Percentiles rank a stretch among this genome's conserved stretches.
These are phyloP conservation scores for Trachelipus rathkii DNA, from an alignment of 1,140 invertebrate genomes.

Conservation along the genomic window DNA sequence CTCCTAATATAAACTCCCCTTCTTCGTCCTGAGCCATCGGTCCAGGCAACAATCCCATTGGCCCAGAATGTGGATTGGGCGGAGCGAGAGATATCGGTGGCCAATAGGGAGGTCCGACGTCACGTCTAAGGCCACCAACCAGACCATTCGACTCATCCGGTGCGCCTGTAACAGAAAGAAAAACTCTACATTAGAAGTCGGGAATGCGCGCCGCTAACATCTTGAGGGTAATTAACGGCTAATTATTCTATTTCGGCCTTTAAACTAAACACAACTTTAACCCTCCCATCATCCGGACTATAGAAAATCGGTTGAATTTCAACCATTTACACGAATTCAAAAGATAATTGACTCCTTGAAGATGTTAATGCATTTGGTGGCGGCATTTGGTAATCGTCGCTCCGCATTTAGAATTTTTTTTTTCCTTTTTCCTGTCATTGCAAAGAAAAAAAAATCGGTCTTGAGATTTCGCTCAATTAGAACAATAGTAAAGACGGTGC, in stretches of 20 bases:
- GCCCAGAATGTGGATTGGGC: conserved; percentile 40
- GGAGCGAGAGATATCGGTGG: conserved; percentile 42
- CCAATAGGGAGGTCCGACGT: conserved; percentile 45
- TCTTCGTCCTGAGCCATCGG: conserved; percentile 81
- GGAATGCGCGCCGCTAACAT: neutral
- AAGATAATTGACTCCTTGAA: conserved; percentile 11
- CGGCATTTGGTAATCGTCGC: neutral
- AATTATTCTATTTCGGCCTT: conserved; percentile 6
- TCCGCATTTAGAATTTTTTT: neutral
- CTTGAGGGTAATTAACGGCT: conserved; percentile 6
- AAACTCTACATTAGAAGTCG: neutral
- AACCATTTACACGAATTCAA: neutral
- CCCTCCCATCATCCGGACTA: neutral
- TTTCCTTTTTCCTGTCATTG: too few relatives aligned
- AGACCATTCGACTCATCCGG: conserved; percentile 43
- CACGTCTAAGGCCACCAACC: conserved; percentile 46
- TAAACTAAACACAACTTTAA: conserved; percentile 4
- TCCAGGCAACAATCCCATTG: conserved; percentile 62
- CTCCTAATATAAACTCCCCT: conserved; percentile 51
- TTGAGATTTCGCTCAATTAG: too few relatives aligned
- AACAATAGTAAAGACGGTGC: too few relatives aligned
- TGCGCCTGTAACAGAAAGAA: conserved; percentile 1
- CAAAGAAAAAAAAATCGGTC: too few relatives aligned
- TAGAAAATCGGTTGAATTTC: conserved; percentile 6
- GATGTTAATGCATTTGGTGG: neutral